Base-by-base conservation (phyloP, 2,888 invertebrate species). In the Xestia c-nigrum region DNA sequence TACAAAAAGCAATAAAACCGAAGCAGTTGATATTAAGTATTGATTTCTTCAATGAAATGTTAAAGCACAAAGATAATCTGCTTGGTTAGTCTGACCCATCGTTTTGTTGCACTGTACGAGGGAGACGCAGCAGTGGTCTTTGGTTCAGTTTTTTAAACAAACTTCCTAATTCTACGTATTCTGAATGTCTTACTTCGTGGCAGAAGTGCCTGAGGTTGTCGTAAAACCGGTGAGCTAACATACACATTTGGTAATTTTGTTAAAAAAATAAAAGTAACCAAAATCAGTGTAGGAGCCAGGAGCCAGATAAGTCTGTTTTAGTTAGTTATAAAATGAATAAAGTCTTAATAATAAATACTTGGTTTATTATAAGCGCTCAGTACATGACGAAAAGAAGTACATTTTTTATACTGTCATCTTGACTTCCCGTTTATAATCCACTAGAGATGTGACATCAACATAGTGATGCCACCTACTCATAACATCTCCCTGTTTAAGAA, bases 221-320 rank as follows among this genome's bases (percentile, higher is more conserved):
- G 85, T 90, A 46, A 91, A 91, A 84, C 88, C 86, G 67, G 91
- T 91, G 76, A 89, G 91, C 86, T 47, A 19, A 21, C 10, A 19
- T 50, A 43, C 16, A 57, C 55, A 40, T 16, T 57, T 24, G 19
- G 16, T 5, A 43, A 14, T 0, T 7, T 75, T 66, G 1, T 12
- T 24, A 38, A 24, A 47, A 50, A 38, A 21, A 10, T 40, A 38
- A 4, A 14, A 43, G 52, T 9, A 40, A 50, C 9, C 0, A 21
- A n/a, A n/a, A 65, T 46, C 5, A 74, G 12, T 4, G 9, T 21
- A 24, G 21, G 12, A 47, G 24, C n/a, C 38, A 24, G 21, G 12
- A 47, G 24, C n/a, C 38, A 46, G 12, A 9, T 5, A 52, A 4
- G 31, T n/a, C n/a, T n/a, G n/a, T n/a, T n/a, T n/a, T n/a, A n/a